Evolutionary conservation across 1,140 invertebrate genomes (phyloP), one percentile per base, ranked within the genome.

Genomic region (Venustaconcha ellipsiformis): DNA sequence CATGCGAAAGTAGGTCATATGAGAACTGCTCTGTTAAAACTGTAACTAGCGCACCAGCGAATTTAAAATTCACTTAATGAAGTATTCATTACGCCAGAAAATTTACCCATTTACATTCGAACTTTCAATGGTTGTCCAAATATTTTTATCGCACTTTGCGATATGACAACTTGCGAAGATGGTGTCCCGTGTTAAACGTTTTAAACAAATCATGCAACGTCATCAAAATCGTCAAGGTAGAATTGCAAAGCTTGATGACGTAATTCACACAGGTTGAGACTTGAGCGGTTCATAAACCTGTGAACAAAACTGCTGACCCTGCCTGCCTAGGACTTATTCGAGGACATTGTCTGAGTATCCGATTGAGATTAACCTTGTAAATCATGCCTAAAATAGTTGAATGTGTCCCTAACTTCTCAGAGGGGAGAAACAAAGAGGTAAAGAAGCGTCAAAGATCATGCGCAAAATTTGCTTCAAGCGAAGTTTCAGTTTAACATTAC

Each of bases 371-470:
- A 58, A 18, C 63, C 23, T 58, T 56, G 64, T 75, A 62, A 68
- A 82, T 57, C 57, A 89, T 89, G 88, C 84, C 88, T 58, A 84
- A 84, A 68, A 87, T 90, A 30, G 83, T 90, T 14, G 88, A 90
- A 79, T 93, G 92, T 82, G 92, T 93, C 26, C 92, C 92, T 59
- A 93, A 93, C 85, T 93, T 93, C 85, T 93, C 92, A 0, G 92
- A 93, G 80, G 92, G 92, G 17, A 86, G 88, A 74, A 86, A 88
- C 72, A 89, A 91, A 83, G 88, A 92, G 89, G 92, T 93, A 80
- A 81, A 58, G 48, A 3, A 8, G 37, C 4, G 3, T 37, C 37
- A 37, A 8, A 6, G 37, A 37, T 37, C 37, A 37, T 37, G 37
- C 37, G 8, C 37, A 37, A 37, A 4, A 37, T 37, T 37, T 37